These are phyloP conservation scores for Drosophila emarginata DNA, from an alignment of 2,888 invertebrate species.

Conservation along the genomic window DNA sequence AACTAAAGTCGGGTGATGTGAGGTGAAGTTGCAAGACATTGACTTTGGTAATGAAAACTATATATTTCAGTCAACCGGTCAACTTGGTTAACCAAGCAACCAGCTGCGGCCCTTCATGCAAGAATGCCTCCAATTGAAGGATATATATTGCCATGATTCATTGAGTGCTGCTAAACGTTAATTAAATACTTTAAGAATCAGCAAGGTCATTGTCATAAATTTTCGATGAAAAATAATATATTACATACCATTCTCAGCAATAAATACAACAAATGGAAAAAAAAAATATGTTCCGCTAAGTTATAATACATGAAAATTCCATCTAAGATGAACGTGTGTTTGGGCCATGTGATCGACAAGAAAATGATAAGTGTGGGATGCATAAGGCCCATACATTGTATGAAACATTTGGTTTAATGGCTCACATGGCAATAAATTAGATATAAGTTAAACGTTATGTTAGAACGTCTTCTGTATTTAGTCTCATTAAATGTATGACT, in stretches of 20 bases:
- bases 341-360: neutral
- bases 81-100: neutral
- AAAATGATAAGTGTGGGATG: neutral
- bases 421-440: neutral
- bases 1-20: slow-evolving; percentile 27
- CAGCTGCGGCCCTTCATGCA: slow-evolving; percentile 62
- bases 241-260: slow-evolving; percentile 20
- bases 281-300: neutral
- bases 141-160: slow-evolving; percentile 31
- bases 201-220: slow-evolving; percentile 49
- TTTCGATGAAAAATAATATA: slow-evolving; percentile 21
- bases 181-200: slow-evolving; percentile 27
- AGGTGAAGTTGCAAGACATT: slow-evolving; percentile 41
- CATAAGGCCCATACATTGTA: neutral
- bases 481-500: neutral
- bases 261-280: neutral
- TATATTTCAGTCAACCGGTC: slow-evolving; percentile 9
- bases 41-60: slow-evolving; percentile 68
- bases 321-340: neutral
- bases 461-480: neutral
- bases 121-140: slow-evolving; percentile 62
- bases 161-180: slow-evolving; percentile 29
- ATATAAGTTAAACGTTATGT: neutral
- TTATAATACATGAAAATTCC: neutral
- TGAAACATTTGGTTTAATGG: neutral